These are phyloP conservation scores for Dreissena rostriformis DNA, from an alignment of 1,140 invertebrate genomes.

Conservation along the genomic window DNA sequence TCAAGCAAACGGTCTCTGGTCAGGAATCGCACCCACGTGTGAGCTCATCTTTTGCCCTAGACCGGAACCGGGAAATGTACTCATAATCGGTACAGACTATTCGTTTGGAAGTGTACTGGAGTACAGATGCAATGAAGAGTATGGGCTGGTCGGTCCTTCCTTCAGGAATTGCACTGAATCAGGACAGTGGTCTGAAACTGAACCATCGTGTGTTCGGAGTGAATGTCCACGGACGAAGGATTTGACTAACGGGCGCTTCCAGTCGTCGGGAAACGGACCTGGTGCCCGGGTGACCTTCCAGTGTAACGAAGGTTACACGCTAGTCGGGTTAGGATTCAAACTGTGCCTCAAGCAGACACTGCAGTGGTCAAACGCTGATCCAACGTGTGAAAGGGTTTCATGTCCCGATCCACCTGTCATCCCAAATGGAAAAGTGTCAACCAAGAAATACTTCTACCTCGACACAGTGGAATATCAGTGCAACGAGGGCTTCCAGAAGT, in stretches of 20 bases:
- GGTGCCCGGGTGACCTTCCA: constrained; percentile 91
- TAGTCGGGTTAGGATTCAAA: constrained; percentile 41
- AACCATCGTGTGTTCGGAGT: constrained; percentile 67
- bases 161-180: constrained; percentile 74
- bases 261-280: constrained; percentile 93
- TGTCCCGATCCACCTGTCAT: constrained; percentile 64
- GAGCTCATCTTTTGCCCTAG: constrained; percentile 60
- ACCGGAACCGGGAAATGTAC: constrained; percentile 53
- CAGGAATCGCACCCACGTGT: constrained; percentile 79
- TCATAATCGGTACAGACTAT: constrained; percentile 47
- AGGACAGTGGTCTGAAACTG: constrained; percentile 65
- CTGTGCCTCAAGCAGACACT: constrained; percentile 72
- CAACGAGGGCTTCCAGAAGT: constrained; percentile 83
- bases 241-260: constrained; percentile 86
- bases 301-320: constrained; percentile 64
- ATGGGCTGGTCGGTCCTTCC: constrained; percentile 69
- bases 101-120: constrained; percentile 56
- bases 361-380: constrained; percentile 72
- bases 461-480: constrained; percentile 81
- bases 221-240: constrained; percentile 63
- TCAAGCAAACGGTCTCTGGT: constrained; percentile 73
- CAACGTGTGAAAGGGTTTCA: constrained; percentile 61
- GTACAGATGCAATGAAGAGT: constrained; percentile 83
- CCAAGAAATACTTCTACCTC: constrained; percentile 49
- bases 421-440: constrained; percentile 40